Conservation (phyloP, 2,113 vertebrate genomes). For the western clawed frog (Xenopus tropicalis) region DNA sequence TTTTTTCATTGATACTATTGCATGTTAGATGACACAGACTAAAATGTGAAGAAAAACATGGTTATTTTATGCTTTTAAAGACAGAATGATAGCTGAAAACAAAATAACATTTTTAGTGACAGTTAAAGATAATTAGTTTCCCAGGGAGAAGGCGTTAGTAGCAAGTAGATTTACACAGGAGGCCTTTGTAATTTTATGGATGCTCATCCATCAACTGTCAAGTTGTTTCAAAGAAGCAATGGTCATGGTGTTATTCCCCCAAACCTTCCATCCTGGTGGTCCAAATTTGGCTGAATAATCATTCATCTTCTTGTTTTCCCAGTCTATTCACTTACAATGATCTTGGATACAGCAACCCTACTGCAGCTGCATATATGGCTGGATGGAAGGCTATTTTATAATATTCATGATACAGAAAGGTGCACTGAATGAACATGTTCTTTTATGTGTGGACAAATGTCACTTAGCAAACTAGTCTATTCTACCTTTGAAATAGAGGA, state of each 20-base stretch:
- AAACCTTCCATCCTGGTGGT: slow-evolving; percentile 72
- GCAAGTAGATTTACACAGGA: slow-evolving; percentile 63
- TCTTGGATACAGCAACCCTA: slow-evolving; percentile 54
- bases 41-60: too few relatives aligned
- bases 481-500: background rate
- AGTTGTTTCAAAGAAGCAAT: slow-evolving; percentile 68
- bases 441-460: slow-evolving; percentile 22
- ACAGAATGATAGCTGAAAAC: slow-evolving; percentile 61
- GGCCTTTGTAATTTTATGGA: slow-evolving; percentile 77
- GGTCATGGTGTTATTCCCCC: slow-evolving; percentile 70
- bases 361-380: slow-evolving; percentile 54
- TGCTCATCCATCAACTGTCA: slow-evolving; percentile 84
- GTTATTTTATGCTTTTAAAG: slow-evolving; percentile 25
- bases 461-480: slow-evolving; percentile 31
- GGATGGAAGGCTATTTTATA: slow-evolving; percentile 9
- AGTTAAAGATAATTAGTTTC: slow-evolving; percentile 71
- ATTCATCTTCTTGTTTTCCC: slow-evolving; percentile 70
- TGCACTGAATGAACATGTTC: background rate
- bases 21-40: too few relatives aligned
- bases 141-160: slow-evolving; percentile 67
- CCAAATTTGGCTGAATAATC: slow-evolving; percentile 66
- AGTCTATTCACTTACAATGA: slow-evolving; percentile 64
- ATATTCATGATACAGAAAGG: slow-evolving; percentile 23
- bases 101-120: slow-evolving; percentile 72
- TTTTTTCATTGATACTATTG: too few relatives aligned